Evolutionary conservation across 2,797 vertebrate species (phyloP), one percentile per base, ranked within the genome.

Genomic region (Coracias cyanogaster): DNA sequence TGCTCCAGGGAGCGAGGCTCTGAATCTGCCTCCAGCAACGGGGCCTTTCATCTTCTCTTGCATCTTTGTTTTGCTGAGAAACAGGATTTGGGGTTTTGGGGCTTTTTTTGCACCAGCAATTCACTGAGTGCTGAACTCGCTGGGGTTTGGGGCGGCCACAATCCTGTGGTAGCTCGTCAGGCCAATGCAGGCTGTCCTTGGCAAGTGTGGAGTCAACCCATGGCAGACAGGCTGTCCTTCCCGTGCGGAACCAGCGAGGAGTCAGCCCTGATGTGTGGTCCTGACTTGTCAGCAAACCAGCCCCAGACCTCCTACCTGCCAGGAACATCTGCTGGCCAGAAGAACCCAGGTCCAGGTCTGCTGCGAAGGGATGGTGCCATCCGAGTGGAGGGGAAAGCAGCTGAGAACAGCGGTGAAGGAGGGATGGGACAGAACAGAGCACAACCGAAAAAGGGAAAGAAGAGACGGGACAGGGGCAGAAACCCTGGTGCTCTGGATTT

Each of bases 271-370:
- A 46, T 89, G 85, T 86, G 95, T 94, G 88, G 88, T 83, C 91
- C 52, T 15, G 48, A 12, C 31, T 57, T 19, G 24, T 74, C 84
- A 89, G 84, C 72, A 83, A 83, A 81, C 19, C 79, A 43, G 28
- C 35, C 79, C 76, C 45, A 54, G 89, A 90, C 67, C 82, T 92
- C 94, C 86, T 71, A 83, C 82, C 89, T 93, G 89, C 57, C 89
- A 37, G 52, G 79, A 90, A 79, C 82, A 88, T 94, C 85, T 91
- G 94, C 81, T 0, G 11, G 57, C 80, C 80, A 81, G 87, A 90
- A 70, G 7, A 80, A 64, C 43, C 0, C 4, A 0, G 37, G 54
- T 45, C 49, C 62, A 8, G 49, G 55, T 3, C 25, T 3, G 2
- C 62, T 26, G 62, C 0, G 6, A 31, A 7, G 64, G 52, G 51